These are phyloP conservation scores for Phrynocephalus forsythii DNA, from an alignment of 2,797 vertebrate species.

Conservation along the genomic window DNA sequence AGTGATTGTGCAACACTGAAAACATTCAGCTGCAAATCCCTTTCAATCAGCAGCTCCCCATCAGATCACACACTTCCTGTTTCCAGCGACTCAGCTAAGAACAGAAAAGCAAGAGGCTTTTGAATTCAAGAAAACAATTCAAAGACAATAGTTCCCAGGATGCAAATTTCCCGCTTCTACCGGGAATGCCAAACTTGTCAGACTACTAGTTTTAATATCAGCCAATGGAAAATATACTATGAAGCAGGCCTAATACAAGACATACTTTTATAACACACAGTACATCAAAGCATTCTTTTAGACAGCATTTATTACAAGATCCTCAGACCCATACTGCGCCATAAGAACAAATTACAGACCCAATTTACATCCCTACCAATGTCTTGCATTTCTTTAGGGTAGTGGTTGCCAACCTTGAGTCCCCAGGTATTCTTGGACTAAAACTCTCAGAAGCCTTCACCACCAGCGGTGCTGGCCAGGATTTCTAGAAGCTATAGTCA, in stretches of 20 bases:
- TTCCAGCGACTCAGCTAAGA: background rate
- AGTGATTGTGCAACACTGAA: constrained; percentile 46
- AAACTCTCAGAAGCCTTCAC: no score
- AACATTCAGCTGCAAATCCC: constrained; percentile 49
- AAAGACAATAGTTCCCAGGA: background rate
- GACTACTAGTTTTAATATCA: constrained; percentile 1
- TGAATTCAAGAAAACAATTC: background rate
- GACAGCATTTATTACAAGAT: background rate
- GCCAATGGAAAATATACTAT: constrained; percentile 31
- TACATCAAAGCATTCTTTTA: background rate
- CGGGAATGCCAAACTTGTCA: background rate
- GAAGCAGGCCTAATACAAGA: constrained; percentile 19
- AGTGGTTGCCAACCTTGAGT: no score
- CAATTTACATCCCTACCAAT: background rate
- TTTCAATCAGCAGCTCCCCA: constrained; percentile 39
- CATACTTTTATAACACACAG: background rate
- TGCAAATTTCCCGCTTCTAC: background rate
- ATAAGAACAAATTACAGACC: background rate
- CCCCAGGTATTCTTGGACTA: no score
- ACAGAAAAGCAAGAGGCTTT: constrained; percentile 4
- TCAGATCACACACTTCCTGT: background rate
- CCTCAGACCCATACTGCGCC: rapidly evolving
- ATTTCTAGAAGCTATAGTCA: no score
- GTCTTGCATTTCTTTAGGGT: no score
- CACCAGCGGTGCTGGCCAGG: no score